Conservation (phyloP, 2,113 vertebrate species). For the Butastur rufipennis region DNA sequence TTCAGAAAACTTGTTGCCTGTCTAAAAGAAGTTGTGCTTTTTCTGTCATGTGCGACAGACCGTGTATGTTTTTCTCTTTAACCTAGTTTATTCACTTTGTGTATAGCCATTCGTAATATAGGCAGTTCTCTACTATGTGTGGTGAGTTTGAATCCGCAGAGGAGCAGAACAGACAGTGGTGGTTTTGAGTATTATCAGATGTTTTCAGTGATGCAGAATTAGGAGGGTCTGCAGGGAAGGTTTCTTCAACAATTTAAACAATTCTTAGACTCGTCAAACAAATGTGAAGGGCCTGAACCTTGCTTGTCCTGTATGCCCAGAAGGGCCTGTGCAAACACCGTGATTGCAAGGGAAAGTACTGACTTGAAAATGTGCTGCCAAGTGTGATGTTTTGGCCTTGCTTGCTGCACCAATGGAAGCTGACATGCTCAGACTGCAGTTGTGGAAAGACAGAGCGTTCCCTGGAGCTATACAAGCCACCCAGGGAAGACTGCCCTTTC, state of each 20-base stretch:
- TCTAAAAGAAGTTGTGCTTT: background rate
- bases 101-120: background rate
- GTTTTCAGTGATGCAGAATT: background rate
- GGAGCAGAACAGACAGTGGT: background rate
- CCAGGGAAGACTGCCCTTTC: background rate
- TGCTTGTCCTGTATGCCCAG: background rate
- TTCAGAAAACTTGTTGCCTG: background rate
- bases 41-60: background rate
- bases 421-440: background rate
- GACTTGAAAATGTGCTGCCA: background rate
- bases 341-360: background rate
- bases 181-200: background rate
- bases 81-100: background rate
- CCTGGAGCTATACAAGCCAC: background rate
- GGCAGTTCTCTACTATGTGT: background rate
- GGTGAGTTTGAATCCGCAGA: background rate
- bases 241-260: background rate
- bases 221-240: background rate
- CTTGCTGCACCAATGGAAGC: accelerated
- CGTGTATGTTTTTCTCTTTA: background rate
- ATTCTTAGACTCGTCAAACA: background rate
- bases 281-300: background rate
- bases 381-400: background rate
- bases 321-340: background rate
- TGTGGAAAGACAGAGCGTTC: background rate